These are phyloP conservation scores for Enhydra lutris DNA, from an alignment of 2,113 vertebrate genomes.

Conservation along the genomic window DNA sequence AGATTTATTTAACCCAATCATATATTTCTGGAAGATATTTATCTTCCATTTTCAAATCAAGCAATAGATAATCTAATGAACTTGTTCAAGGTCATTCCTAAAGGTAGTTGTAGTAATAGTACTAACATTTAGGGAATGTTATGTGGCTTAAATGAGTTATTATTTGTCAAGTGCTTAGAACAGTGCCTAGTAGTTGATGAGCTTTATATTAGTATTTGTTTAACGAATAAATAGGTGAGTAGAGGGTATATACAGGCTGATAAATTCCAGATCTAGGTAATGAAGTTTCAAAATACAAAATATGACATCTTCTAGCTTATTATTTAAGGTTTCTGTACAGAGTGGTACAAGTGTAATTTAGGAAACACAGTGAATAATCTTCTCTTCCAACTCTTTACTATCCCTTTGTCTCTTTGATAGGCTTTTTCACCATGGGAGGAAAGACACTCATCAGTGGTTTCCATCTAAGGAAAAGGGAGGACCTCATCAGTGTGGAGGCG, in stretches of 20 bases:
- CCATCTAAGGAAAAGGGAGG: background rate
- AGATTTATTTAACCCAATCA: conserved; percentile 38
- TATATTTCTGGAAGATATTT: conserved; percentile 28
- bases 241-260: background rate
- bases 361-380: background rate
- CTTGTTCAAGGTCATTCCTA: conserved; percentile 20
- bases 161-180: background rate
- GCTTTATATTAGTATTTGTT: background rate
- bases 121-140: background rate
- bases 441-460: background rate
- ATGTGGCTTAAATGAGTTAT: background rate
- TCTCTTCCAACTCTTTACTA: background rate
- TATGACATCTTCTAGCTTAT: background rate
- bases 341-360: background rate
- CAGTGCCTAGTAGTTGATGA: background rate
- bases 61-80: background rate
- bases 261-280: background rate
- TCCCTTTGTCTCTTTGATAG: background rate
- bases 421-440: background rate
- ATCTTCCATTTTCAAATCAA: conserved; percentile 36
- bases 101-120: conserved; percentile 6
- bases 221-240: background rate
- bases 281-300: conserved; percentile 20
- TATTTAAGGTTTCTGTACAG: background rate
- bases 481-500: background rate